A percentile compares a stretch with the other conserved stretches of the same genome.
These are phyloP conservation scores for Leptopilina myrica DNA, from an alignment of 2,888 invertebrate species.

Conservation along the genomic window DNA sequence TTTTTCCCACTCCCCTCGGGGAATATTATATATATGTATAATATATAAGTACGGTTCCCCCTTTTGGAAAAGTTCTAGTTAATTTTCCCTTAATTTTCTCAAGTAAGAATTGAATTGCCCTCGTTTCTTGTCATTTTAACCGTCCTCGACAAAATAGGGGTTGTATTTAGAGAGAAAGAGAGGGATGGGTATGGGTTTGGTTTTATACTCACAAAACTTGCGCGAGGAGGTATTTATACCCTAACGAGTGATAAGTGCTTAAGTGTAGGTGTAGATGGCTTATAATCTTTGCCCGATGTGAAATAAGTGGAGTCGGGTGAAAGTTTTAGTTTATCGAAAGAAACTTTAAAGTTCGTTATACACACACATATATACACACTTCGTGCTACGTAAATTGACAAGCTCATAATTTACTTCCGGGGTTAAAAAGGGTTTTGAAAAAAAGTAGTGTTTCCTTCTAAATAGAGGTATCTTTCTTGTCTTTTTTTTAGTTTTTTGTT, in stretches of 20 bases:
- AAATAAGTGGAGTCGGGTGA: background rate
- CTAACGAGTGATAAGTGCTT: slow-evolving; percentile 3
- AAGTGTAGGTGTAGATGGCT: background rate
- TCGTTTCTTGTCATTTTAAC: background rate
- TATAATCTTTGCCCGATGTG: background rate
- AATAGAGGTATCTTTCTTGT: too few species aligned
- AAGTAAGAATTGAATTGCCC: background rate
- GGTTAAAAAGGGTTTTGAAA: background rate
- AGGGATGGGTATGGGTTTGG: too few species aligned
- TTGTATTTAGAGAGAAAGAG: background rate
- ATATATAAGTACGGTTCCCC: too few species aligned
- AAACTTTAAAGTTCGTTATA: background rate
- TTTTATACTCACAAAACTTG: too few species aligned
- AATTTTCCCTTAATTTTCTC: background rate
- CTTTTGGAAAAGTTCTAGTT: background rate
- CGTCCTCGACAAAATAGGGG: background rate
- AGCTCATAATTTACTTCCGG: background rate
- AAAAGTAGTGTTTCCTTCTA: too few species aligned
- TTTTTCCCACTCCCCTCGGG: background rate
- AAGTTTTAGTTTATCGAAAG: background rate
- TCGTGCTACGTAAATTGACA: background rate
- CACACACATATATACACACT: background rate
- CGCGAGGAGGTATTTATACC: background rate
- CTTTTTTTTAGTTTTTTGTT: too few species aligned
- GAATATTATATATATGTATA: background rate